A percentile compares a stretch with the other conserved stretches of the same genome.
Conservation (phyloP, 2,113 vertebrate species). For the Laterallus jamaicensis region DNA sequence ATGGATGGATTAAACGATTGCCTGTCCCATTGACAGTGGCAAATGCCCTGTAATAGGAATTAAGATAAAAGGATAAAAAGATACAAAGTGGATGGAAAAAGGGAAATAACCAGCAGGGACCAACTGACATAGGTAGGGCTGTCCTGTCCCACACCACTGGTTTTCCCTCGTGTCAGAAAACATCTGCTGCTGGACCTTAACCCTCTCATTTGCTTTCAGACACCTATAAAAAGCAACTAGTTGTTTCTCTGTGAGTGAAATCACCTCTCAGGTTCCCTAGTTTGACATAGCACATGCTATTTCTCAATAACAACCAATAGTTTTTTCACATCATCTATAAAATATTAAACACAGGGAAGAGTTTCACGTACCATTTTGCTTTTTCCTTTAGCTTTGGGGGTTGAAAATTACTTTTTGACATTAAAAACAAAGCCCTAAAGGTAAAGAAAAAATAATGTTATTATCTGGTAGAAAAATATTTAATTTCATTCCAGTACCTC, state of each 20-base stretch:
- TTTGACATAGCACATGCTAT: background rate
- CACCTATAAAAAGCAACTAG: background rate
- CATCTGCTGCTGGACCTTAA: background rate
- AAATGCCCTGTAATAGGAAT: background rate
- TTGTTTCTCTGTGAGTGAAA: background rate
- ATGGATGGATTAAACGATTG: background rate
- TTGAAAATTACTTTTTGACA: conserved; percentile 98
- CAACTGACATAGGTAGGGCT: background rate
- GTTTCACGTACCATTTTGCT: conserved; percentile 88
- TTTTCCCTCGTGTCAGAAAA: background rate
- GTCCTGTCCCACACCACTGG: background rate
- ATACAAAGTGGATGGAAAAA: background rate
- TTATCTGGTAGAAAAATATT: background rate
- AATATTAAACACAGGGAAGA: background rate
- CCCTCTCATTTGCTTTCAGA: background rate
- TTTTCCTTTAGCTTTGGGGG: conserved; percentile 98
- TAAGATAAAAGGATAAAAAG: background rate
- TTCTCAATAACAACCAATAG: background rate
- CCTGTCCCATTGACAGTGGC: background rate
- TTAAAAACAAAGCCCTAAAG: conserved; percentile 93
- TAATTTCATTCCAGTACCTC: background rate
- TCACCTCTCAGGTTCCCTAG: background rate
- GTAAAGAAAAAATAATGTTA: conserved; percentile 28
- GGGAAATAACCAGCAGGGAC: background rate
- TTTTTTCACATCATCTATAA: background rate